phyloP scores from a whole-genome alignment of 2,888 invertebrate genomes.

The Coenonympha arcania region DNA sequence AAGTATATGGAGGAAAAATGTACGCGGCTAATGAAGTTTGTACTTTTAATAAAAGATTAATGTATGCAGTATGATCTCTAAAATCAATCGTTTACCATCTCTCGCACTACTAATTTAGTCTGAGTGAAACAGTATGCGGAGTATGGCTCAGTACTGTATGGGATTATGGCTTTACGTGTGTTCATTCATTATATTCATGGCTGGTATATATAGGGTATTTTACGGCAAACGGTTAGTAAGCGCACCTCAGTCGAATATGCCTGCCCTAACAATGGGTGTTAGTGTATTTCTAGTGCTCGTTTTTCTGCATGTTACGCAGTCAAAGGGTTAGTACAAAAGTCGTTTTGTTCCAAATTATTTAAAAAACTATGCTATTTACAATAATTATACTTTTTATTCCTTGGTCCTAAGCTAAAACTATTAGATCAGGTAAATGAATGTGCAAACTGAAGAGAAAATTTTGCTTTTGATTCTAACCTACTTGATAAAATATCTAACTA shows the following conservation, averaged over 20 bases:
- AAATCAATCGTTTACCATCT: background rate
- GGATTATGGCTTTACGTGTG: background rate
- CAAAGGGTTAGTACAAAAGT: conserved; percentile 36
- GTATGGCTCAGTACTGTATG: background rate
- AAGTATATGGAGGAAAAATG: too few species aligned
- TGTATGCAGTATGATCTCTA: too few species aligned
- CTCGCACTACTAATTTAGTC: background rate
- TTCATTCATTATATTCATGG: conserved; percentile 1
- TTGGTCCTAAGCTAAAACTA: too few species aligned
- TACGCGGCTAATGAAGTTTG: too few species aligned
- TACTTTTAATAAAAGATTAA: too few species aligned
- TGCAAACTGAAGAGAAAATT: too few species aligned
- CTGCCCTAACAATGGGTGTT: conserved; percentile 40
- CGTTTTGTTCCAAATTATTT: background rate
- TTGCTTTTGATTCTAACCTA: too few species aligned
- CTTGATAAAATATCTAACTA: too few species aligned
- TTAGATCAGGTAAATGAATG: too few species aligned
- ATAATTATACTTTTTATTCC: background rate
- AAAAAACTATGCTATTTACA: background rate
- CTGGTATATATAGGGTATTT: conserved; percentile 18
- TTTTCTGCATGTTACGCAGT: conserved; percentile 31
- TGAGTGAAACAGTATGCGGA: background rate
- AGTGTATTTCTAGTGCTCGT: conserved; percentile 39
- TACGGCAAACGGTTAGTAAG: conserved; percentile 17
- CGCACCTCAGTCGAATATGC: conserved; percentile 27